phyloP scores from a whole-genome alignment of 2,888 invertebrate species.

The Helobdella robusta region DNA sequence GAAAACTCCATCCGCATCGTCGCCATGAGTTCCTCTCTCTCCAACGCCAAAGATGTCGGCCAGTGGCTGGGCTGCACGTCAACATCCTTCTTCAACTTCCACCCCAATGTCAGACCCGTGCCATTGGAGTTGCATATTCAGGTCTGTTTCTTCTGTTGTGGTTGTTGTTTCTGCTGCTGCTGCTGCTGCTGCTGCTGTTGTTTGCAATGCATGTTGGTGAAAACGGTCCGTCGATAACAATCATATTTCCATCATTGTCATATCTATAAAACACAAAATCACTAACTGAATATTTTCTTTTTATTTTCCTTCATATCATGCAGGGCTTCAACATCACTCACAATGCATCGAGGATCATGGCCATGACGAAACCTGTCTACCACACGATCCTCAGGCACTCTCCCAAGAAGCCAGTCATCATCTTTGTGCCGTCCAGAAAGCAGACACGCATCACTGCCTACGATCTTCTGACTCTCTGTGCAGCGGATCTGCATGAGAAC shows the following conservation, averaged over 20 bases:
- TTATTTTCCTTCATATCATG: slow-evolving; percentile 7
- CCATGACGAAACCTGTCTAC: slow-evolving; percentile 96
- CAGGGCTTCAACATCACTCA: slow-evolving; percentile 94
- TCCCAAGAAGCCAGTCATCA: slow-evolving; percentile 45
- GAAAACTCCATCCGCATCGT: slow-evolving; percentile 74
- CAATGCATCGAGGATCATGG: slow-evolving; percentile 84
- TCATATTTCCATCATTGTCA: too few relatives aligned
- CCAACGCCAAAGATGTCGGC: slow-evolving; percentile 86
- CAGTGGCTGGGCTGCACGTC: slow-evolving; percentile 92
- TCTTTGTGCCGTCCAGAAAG: slow-evolving; percentile 61
- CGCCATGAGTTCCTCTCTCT: slow-evolving; percentile 80
- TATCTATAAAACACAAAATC: too few relatives aligned
- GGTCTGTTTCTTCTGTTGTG: too few relatives aligned
- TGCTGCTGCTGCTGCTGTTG: not conserved
- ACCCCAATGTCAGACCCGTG: slow-evolving; percentile 88
- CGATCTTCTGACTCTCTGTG: slow-evolving; percentile 83
- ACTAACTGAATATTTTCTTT: too few relatives aligned
- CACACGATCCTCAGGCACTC: slow-evolving; percentile 67
- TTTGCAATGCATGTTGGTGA: not conserved
- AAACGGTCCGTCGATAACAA: too few relatives aligned
- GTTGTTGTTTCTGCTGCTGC: too few relatives aligned
- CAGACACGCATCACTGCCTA: slow-evolving; percentile 89
- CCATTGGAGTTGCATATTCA: slow-evolving; percentile 83
- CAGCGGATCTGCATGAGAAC: slow-evolving; percentile 74
- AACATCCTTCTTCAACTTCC: slow-evolving; percentile 92